These are phyloP conservation scores for Psittacula cyanocephala DNA, from an alignment of 2,113 vertebrate species.

Conservation along the genomic window DNA sequence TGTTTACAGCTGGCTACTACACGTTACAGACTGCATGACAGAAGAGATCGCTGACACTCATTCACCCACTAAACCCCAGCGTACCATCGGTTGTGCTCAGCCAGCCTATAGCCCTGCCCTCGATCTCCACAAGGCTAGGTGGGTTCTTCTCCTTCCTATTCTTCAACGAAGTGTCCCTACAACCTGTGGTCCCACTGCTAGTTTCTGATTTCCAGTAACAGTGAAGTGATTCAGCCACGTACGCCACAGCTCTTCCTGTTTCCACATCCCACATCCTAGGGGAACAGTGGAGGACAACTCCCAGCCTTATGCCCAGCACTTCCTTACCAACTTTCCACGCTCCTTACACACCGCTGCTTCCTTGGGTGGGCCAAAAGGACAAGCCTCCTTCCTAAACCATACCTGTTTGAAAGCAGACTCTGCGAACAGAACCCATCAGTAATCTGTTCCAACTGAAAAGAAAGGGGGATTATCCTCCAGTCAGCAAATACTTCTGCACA, in stretches of 20 bases:
- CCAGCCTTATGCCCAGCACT: neutral
- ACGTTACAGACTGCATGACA: neutral
- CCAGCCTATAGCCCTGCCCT: neutral
- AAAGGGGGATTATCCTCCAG: neutral
- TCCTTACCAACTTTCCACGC: neutral
- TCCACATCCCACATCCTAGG: neutral
- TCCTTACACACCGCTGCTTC: neutral
- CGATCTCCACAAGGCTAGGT: fast-evolving
- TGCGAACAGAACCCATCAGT: neutral
- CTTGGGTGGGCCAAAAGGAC: neutral
- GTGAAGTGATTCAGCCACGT: neutral
- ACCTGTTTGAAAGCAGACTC: neutral
- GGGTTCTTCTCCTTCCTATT: neutral
- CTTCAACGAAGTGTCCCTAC: neutral
- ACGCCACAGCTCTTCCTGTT: neutral
- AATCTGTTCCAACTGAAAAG: neutral
- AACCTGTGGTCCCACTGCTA: neutral
- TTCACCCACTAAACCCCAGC: neutral
- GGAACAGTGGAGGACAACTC: neutral
- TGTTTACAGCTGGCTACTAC: neutral
- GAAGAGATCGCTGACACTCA: neutral
- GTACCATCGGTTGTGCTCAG: fast-evolving
- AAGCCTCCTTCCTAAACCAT: neutral
- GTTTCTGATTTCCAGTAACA: neutral
- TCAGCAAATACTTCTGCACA: neutral